Evolutionary conservation across 2,113 vertebrate genomes (phyloP), one percentile per base, ranked within the genome.

Genomic region (Hystrix cristata): DNA sequence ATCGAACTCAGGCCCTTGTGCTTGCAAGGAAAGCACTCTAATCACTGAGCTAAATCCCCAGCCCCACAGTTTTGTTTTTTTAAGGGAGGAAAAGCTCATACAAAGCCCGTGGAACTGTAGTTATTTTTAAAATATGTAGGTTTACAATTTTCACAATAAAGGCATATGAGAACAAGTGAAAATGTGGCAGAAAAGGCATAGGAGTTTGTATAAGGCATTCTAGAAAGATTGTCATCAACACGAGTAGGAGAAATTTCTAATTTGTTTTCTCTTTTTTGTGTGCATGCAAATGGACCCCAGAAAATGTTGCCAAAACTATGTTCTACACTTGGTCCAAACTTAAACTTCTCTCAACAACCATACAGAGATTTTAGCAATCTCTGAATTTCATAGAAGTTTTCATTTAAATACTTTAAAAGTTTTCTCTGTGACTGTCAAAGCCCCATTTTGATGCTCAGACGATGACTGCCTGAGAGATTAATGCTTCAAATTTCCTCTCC

Each of bases 91-190:
- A 69, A 90, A 81, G 14, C 57, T 55, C 82, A 10, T n/a, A 72
- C 21, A 67, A 86, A 78, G 34, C 6, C 46, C 46, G 1, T 83
- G 78, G 48, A 84, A 72, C 34, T 74, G 12, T 71, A 71, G 21
- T 85, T 89, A 65, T 72, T 95, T 87, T 38, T 25, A 91, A 91
- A 93, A 34, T 48, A 76, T 69, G 10, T 43, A 53, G n/a, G 83
- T 82, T 87, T 82, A 92, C 0, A 31, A 13, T 87, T 34, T 93
- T 94, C 48, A 76, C 48, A 87, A 46, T 60, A 80, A 90, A 23
- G 27, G 19, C 19, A 14, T 60, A 67, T 79, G 55, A 88, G 15
- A 51, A 74, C 59, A 93, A 91, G 25, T 31, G 55, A 82, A 87
- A 95, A 27, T 71, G 53, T 51, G 85, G 65, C 51, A 64, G 71